Conservation (phyloP, 2,113 vertebrate species). For the Sinocyclocheilus grahami region DNA sequence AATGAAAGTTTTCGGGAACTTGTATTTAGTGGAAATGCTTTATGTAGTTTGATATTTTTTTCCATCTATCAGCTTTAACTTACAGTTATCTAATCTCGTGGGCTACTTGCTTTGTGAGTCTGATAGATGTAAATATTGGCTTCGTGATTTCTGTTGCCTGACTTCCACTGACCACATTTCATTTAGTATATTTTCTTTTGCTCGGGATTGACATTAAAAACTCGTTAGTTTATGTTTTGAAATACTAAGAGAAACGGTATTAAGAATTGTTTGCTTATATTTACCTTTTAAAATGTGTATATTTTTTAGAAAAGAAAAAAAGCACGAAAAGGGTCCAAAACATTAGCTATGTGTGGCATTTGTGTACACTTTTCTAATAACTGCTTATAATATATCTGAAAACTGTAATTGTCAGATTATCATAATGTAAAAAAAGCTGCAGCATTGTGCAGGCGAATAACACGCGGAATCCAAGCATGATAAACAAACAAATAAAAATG, state of each 20-base stretch:
- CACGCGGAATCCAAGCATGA: not conserved
- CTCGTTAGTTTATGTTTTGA: not conserved
- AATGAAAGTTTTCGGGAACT: slow-evolving; percentile 17
- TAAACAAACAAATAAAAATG: not conserved
- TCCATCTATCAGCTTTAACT: not conserved
- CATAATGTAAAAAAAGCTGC: not conserved
- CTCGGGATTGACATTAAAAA: not conserved
- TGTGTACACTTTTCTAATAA: not conserved
- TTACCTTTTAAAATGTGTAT: not conserved
- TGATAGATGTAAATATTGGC: slow-evolving; percentile 11
- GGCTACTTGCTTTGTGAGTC: not conserved
- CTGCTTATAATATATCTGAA: not conserved
- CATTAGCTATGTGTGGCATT: not conserved
- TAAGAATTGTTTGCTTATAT: not conserved
- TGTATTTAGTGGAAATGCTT: not conserved
- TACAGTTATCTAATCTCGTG: not conserved
- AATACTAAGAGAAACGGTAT: not conserved
- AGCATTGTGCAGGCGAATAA: not conserved
- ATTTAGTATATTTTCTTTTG: not conserved
- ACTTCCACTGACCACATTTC: not conserved
- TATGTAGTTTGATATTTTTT: not conserved
- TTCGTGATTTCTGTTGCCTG: not conserved
- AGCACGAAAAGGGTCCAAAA: not conserved
- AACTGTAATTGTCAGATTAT: not conserved
- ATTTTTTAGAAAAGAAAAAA: not conserved